phyloP scores from a whole-genome alignment of 2,113 vertebrate genomes.

The Corynorhinus townsendii region DNA sequence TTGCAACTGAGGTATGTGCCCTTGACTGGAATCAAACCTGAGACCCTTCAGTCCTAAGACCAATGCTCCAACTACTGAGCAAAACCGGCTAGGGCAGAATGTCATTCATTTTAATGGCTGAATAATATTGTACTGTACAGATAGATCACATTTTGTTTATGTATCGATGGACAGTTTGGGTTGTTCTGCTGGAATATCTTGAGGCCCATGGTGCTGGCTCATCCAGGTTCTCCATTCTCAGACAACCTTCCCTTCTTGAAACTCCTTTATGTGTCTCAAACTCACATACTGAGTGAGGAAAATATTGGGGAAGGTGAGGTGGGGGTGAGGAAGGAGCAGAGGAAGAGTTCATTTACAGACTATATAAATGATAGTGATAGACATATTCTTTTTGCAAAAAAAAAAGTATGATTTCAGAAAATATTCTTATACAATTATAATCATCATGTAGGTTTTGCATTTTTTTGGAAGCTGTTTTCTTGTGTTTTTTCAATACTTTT shows the following conservation, averaged over 20 bases:
- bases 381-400: neutral
- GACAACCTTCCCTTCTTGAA: neutral
- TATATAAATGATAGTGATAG: neutral
- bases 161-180: neutral
- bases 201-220: neutral
- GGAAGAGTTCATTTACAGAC: neutral
- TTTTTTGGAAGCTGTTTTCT: slow-evolving; percentile 9
- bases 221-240: neutral
- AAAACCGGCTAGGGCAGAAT: too few relatives aligned
- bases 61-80: too few relatives aligned
- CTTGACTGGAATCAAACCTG: too few relatives aligned
- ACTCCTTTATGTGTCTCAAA: neutral
- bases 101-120: neutral
- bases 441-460: neutral
- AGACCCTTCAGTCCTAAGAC: too few relatives aligned
- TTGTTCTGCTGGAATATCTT: neutral
- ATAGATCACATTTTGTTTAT: neutral
- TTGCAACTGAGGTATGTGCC: too few relatives aligned
- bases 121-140: neutral
- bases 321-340: neutral
- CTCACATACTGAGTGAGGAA: neutral
- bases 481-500: neutral
- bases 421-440: neutral
- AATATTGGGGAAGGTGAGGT: neutral
- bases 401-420: neutral